Evolutionary conservation across 2,888 invertebrate genomes (phyloP), one percentile per base, ranked within the genome.

Genomic region (Metopia argyrocephala): DNA sequence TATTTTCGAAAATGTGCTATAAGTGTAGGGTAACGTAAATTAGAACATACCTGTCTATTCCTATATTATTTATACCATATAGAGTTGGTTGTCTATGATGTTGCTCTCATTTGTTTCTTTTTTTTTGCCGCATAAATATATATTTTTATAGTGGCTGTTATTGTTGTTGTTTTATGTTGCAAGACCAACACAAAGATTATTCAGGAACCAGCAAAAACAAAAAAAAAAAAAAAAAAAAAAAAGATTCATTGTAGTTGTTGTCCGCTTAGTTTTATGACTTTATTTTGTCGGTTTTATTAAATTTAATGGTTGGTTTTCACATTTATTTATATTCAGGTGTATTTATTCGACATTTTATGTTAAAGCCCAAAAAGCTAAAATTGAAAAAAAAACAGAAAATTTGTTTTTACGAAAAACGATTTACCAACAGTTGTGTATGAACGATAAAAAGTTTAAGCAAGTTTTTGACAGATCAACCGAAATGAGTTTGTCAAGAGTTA

Each of bases 241-340:
- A 48, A 6, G 15, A 31, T 15, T 52, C 73, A 65, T 80, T 80
- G 76, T n/a, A n/a, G n/a, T 80, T 80, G 15, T 76, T 80, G 64
- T 74, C 80, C 76, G 76, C 50, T 78, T 69, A 81, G 76, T 78
- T 74, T n/a, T 81, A 81, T 81, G 76, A 74, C 80, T 78, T 81
- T 81, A 81, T 81, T 80, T 66, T 78, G 74, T 81, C 65, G 70
- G 69, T 81, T 78, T 74, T 81, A 78, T 81, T 80, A 76, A 80
- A 78, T 81, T 59, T 76, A 80, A 80, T 80, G 73, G 52, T 28
- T 65, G 68, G 71, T 59, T 52, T 66, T 61, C 25, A 61, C 66
- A 52, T 59, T 59, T 50, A 20, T 66, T 12, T 31, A n/a, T 38
- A 57, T 21, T 25, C 50, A 48, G 12, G 18, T 31, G n/a, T 2